Evolutionary conservation across 2,888 invertebrate species (phyloP), one percentile per base, ranked within the genome.

Genomic region (Sesamia inferens): DNA sequence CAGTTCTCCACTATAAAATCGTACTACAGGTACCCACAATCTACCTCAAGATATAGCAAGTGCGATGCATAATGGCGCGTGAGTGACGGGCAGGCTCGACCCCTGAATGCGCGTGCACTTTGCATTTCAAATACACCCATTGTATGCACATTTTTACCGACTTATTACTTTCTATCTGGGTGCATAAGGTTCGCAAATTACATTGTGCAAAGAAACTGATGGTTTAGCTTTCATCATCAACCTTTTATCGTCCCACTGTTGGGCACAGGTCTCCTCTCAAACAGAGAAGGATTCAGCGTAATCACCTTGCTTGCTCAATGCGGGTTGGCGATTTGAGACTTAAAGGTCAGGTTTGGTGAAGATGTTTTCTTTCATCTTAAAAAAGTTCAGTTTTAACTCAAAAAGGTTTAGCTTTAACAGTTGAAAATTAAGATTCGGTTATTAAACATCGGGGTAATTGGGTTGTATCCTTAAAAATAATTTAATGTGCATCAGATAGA

Each of bases 91-190:
- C 88, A 86, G 87, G 84, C 85, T 82, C 91, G 91, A 92, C 92
- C 92, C 70, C 91, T 90, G 91, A 90, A 92, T 92, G 93, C 91
- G 93, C 91, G 71, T 87, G 89, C 92, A 86, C 91, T 95, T 95
- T 95, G 95, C 95, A 95, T 96, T 95, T 94, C 95, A 95, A 95
- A 95, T 96, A 88, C 90, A 90, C 83, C 93, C 95, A 96, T 96
- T 96, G 96, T 96, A 96, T 96, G 95, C 96, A 96, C 96, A 96
- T 96, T 95, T 96, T 95, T 95, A 95, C 95, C 91, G 94, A 94
- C 94, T 95, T 95, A 95, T 94, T 95, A 94, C 95, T 94, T 89
- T 92, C 93, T 90, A 91, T 89, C 87, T 88, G 85, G 91, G 92
- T 92, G 81, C 69, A 93, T 90, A 86, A 47, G 92, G 87, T 86